Base-by-base conservation (phyloP, 2,113 vertebrate species). In the Poicephalus gulielmi region DNA sequence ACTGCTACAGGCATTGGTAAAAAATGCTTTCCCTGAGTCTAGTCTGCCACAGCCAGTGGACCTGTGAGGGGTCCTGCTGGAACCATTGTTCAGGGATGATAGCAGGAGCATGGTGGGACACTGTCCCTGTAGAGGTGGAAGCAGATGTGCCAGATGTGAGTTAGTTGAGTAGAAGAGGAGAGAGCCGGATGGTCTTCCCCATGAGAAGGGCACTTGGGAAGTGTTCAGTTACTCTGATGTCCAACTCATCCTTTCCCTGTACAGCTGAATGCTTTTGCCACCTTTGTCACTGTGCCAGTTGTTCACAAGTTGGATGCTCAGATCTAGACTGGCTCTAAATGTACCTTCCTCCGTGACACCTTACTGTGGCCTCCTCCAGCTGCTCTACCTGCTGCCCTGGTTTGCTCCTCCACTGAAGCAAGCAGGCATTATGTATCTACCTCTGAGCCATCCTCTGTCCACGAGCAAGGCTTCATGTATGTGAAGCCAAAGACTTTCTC, bases 31-130 rank as follows among this genome's bases (percentile, higher is more conserved):
- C 22, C 18, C 19, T 25, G 41, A 18, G 31, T 57, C 41, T 33
- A 22, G 7, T 35, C 28, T 57, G 35, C 33, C 0, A 0, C 11
- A 30, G 30, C 2, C 33, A 76, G 12, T 1, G 1, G 19, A 27
- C 11, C n/a, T 81, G 9, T 0, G 1, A 31, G 12, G 17, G 25
- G 24, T 46, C 67, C 33, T 31, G 7, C 46, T 57, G 55, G 80
- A 60, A 31, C 9, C 57, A 66, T 8, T 1, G 3, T 7, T 39
- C 17, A 27, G n/a, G 19, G 37, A 44, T 83, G 77, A 25, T 14
- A 24, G 66, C 0, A 0, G 20, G 19, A 71, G 5, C 3, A 1
- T 44, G 53, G n/a, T 24, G 27, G 37, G 39, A 33, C 2, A 1
- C 25, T 79, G 35, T 30, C 46, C 25, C 52, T 62, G 25, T 12